Evolutionary conservation across 2,113 vertebrate species (phyloP).

Genomic region (Oceanites oceanicus): DNA sequence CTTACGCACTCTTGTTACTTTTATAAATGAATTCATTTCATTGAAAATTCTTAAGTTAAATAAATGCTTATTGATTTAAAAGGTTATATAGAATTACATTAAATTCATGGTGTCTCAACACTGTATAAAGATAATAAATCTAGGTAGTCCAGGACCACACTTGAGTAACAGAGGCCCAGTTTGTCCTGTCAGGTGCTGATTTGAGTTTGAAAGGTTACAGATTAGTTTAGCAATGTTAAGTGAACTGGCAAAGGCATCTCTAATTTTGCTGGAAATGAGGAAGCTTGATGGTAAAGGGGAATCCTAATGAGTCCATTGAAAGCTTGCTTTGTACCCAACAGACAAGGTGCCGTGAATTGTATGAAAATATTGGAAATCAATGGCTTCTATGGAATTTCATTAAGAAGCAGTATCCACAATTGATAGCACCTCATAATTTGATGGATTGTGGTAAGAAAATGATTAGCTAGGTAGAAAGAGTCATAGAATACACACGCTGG

Average conservation of each 20-base stretch:
- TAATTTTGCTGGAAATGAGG: slow-evolving; percentile 95
- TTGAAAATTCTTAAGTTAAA: slow-evolving; percentile 62
- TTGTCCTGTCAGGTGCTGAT: slow-evolving; percentile 75
- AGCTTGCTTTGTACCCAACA: slow-evolving; percentile 92
- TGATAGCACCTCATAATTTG: slow-evolving; percentile 99
- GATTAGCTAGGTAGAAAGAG: slow-evolving; percentile 92
- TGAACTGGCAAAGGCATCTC: slow-evolving; percentile 88
- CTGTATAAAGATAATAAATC: slow-evolving; percentile 72
- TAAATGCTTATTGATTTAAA: slow-evolving; percentile 67
- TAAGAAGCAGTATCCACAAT: slow-evolving; percentile 97
- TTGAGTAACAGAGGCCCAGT: slow-evolving; percentile 69
- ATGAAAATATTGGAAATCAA: slow-evolving; percentile 99
- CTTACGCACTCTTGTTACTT: not conserved
- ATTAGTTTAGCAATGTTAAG: slow-evolving; percentile 87
- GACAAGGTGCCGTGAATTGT: slow-evolving; percentile 93
- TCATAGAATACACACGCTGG: slow-evolving; percentile 77
- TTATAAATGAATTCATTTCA: slow-evolving; percentile 58
- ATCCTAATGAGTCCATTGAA: slow-evolving; percentile 97
- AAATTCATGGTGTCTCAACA: slow-evolving; percentile 46
- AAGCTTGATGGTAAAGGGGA: slow-evolving; percentile 88
- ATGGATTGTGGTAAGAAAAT: slow-evolving; percentile 99
- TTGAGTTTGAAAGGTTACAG: slow-evolving; percentile 80
- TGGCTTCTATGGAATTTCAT: slow-evolving; percentile 99
- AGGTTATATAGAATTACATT: slow-evolving; percentile 61
- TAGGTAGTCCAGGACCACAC: slow-evolving; percentile 55